Conservation (phyloP, 2,113 vertebrate species). For the Planiliza haematocheilus region DNA sequence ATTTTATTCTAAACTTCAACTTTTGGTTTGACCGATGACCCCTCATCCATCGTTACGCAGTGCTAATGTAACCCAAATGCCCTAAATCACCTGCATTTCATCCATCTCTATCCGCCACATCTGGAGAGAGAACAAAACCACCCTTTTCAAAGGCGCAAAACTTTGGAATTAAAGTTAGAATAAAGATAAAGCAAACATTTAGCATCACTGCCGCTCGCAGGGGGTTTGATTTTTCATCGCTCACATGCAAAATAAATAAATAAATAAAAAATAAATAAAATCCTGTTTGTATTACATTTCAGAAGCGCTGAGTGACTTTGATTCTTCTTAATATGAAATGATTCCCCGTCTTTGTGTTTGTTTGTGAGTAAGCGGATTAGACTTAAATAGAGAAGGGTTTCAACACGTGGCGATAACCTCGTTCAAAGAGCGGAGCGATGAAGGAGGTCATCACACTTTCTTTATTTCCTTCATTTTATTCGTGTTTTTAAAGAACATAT, state of each 20-base stretch:
- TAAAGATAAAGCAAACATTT: slow-evolving; percentile 2
- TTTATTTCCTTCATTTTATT: slow-evolving; percentile 5
- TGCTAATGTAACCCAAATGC: no score
- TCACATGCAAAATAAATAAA: not conserved
- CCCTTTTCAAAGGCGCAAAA: not conserved
- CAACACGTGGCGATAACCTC: slow-evolving; percentile 34
- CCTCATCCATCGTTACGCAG: not conserved
- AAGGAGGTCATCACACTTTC: slow-evolving; percentile 10
- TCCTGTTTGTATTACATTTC: not conserved
- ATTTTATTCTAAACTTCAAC: not conserved
- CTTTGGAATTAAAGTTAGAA: not conserved
- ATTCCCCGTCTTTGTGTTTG: slow-evolving; percentile 17
- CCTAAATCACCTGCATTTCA: not conserved
- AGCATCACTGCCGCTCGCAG: not conserved
- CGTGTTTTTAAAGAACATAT: not conserved
- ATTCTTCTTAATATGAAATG: slow-evolving; percentile 39
- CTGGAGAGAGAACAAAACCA: not conserved
- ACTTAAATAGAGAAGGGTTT: slow-evolving; percentile 16
- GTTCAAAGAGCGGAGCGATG: slow-evolving; percentile 26
- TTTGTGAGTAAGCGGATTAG: slow-evolving; percentile 27
- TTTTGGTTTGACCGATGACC: not conserved
- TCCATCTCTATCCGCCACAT: slow-evolving; percentile 1
- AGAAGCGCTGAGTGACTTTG: slow-evolving; percentile 25
- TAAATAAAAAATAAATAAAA: not conserved
- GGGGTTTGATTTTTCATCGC: not conserved